These are phyloP conservation scores for Drosophila rubida DNA, from an alignment of 2,888 invertebrate species.

Conservation along the genomic window DNA sequence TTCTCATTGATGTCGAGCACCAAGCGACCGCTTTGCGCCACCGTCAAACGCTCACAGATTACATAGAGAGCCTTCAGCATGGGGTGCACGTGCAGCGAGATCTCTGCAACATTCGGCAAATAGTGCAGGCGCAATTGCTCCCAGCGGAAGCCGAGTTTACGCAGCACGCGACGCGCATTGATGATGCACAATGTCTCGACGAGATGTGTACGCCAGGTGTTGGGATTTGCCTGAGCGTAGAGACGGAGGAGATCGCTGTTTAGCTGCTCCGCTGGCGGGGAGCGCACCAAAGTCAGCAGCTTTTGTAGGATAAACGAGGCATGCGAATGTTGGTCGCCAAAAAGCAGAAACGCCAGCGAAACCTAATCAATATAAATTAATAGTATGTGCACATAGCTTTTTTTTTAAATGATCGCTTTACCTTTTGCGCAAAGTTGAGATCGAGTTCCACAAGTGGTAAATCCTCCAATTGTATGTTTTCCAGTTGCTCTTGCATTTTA, in stretches of 20 bases:
- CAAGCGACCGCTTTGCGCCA: slow-evolving; percentile 71
- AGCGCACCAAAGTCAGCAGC: slow-evolving; percentile 62
- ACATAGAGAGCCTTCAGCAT: slow-evolving; percentile 85
- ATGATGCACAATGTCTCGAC: slow-evolving; percentile 86
- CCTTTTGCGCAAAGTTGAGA: slow-evolving; percentile 85
- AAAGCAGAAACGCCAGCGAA: slow-evolving; percentile 81
- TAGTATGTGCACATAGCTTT: background rate
- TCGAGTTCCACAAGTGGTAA: slow-evolving; percentile 84
- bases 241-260: slow-evolving; percentile 66
- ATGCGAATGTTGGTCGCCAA: slow-evolving; percentile 72
- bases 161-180: slow-evolving; percentile 80
- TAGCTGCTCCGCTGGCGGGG: slow-evolving; percentile 18
- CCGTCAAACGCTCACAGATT: slow-evolving; percentile 85
- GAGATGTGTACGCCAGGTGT: slow-evolving; percentile 85
- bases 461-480: slow-evolving; percentile 72
- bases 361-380: slow-evolving; percentile 59
- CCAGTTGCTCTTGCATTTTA: slow-evolving; percentile 37
- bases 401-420: slow-evolving; percentile 41
- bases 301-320: slow-evolving; percentile 79
- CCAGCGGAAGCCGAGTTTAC: slow-evolving; percentile 83
- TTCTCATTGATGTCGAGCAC: slow-evolving; percentile 67
- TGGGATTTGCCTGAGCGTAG: slow-evolving; percentile 72
- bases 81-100: slow-evolving; percentile 83
- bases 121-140: slow-evolving; percentile 76
- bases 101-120: slow-evolving; percentile 82